Conservation (phyloP, 2,113 vertebrate species). For the Lepidothrix coronata region DNA sequence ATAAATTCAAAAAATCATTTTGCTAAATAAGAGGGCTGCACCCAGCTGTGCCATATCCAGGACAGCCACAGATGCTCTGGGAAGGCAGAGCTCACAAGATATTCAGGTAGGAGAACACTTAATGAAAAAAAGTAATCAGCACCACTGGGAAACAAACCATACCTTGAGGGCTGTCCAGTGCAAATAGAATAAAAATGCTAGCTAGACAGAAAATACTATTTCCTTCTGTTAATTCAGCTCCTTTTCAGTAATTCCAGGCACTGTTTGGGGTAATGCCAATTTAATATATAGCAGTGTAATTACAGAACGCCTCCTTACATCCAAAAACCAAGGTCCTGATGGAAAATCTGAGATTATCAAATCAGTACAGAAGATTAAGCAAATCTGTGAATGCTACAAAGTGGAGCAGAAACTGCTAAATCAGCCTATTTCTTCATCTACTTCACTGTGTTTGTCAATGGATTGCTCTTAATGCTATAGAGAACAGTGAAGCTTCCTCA, state of each 20-base stretch:
- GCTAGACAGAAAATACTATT: background rate
- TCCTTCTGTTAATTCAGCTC: background rate
- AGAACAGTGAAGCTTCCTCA: background rate
- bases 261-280: background rate
- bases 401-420: background rate
- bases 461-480: background rate
- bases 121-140: background rate
- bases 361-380: background rate
- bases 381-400: background rate
- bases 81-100: background rate
- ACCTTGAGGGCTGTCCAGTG: rapidly evolving
- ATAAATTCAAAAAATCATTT: background rate
- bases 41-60: background rate
- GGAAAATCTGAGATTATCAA: background rate
- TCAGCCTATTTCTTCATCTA: background rate
- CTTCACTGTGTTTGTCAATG: background rate
- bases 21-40: background rate
- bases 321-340: background rate
- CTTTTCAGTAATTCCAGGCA: background rate
- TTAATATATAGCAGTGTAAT: background rate
- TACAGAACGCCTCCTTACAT: background rate
- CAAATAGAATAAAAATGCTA: background rate
- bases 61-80: background rate
- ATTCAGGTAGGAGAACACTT: background rate
- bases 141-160: background rate